A percentile compares a stretch with the other conserved stretches of the same genome.
These are phyloP conservation scores for Baryphthengus martii DNA, from an alignment of 2,113 vertebrate species.

Conservation along the genomic window DNA sequence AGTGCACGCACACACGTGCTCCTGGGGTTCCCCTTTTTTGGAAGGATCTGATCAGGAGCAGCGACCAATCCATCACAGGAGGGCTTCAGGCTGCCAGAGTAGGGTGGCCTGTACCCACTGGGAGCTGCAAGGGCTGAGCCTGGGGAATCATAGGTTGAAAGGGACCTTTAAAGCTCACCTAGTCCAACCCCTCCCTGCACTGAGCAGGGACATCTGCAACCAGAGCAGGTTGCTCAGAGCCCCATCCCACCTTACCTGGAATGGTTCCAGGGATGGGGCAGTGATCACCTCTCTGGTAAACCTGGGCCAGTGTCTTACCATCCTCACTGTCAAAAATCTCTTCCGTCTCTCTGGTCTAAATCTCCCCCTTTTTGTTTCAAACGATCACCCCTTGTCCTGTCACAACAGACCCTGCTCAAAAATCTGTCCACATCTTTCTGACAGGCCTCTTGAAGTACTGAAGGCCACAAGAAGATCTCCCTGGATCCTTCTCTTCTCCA, in stretches of 20 bases:
- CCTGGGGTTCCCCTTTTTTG: background rate
- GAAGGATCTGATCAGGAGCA: background rate
- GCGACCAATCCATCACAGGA: background rate
- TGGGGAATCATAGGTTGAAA: background rate
- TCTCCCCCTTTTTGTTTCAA: too few relatives aligned
- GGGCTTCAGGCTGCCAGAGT: background rate
- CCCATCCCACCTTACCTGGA: background rate
- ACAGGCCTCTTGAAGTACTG: background rate
- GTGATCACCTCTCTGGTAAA: too few relatives aligned
- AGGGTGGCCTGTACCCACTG: fast-evolving
- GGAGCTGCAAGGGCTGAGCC: background rate
- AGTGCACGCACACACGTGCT: fast-evolving
- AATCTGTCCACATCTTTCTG: background rate
- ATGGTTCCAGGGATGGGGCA: background rate
- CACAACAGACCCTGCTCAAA: background rate
- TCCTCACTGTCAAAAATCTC: too few relatives aligned
- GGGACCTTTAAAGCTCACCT: background rate
- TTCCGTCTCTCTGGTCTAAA: too few relatives aligned
- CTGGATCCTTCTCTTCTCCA: background rate
- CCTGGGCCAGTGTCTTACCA: too few relatives aligned
- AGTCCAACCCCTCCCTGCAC: background rate
- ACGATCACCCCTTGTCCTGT: too few relatives aligned
- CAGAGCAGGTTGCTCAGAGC: background rate
- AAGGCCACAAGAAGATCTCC: background rate
- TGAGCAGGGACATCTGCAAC: background rate